Evolutionary conservation across 2,888 invertebrate species (phyloP).

Genomic region (Oscheius onirici): DNA sequence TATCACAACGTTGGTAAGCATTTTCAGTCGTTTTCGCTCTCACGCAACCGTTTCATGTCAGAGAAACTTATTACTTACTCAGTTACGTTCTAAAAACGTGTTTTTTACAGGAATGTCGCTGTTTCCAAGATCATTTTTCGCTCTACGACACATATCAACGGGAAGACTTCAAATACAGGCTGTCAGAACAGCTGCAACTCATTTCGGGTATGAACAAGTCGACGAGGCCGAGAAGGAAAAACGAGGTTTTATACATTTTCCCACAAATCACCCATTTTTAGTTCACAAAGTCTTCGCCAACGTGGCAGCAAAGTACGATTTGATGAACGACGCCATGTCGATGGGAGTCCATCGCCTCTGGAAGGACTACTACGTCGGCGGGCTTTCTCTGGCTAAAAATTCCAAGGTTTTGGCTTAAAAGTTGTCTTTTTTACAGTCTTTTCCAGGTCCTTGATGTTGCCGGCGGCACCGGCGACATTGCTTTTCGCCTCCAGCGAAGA

Average conservation of each 20-base stretch:
- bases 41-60: no score
- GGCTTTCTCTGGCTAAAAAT: constrained; percentile 81
- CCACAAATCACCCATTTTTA: constrained; percentile 27
- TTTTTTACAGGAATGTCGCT: no score
- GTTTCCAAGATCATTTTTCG: no score
- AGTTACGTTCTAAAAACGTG: no score
- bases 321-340: constrained; percentile 99
- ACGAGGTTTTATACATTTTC: constrained; percentile 45
- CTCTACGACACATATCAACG: no score
- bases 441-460: constrained; percentile 83
- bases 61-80: no score
- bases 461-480: constrained; percentile 97
- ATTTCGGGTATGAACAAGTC: constrained; percentile 67
- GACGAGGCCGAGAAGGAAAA: constrained; percentile 64
- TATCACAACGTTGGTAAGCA: no score
- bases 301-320: constrained; percentile 91
- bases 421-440: background rate
- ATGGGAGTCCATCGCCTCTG: constrained; percentile 91
- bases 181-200: constrained; percentile 48
- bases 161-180: no score
- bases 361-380: constrained; percentile 90
- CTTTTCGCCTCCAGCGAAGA: constrained; percentile 80
- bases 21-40: no score
- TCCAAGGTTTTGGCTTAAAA: constrained; percentile 77
- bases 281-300: constrained; percentile 92